Base-by-base conservation (phyloP, 1,140 invertebrate genomes). In the Ditylenchus dipsaci region DNA sequence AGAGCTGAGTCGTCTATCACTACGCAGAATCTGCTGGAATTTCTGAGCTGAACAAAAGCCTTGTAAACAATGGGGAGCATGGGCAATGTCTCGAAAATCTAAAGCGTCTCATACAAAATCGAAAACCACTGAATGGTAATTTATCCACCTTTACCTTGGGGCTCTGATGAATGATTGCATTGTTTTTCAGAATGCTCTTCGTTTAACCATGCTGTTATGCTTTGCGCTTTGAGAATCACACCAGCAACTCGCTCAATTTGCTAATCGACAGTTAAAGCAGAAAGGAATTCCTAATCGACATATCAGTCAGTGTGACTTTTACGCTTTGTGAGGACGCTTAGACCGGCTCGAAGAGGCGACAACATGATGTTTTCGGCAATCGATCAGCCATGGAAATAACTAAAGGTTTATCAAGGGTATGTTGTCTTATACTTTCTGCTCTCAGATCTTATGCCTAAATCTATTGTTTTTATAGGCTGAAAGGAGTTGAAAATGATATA, bases 11-110 rank as follows among this genome's bases (percentile, higher is more conserved):
- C 87, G 89, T 15, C 84, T 91, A 49, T 97, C 49, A 88, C 87
- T 15, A 88, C 88, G 23, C 86, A 90, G 74, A 88, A 88, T 82
- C 86, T 98, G 38, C 86, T 98, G 61, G 90, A 83, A 89, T 97
- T 19, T 97, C 94, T 0, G 95, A 97, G 87, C 84, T 93, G 57
- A 95, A 98, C 84, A 95, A 99, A 86, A 92, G 96, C 85, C 87
- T 98, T 5, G 80, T 78, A 26, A 42, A 56, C 26, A 91, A 93
- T 83, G 90, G 89, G 67, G 93, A 97, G 81, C 93, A 97, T 85
- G 90, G 90, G 0, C 87, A 89, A 57, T 91, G 93, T 77, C 83
- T 95, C 13, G 76, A 83, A 26, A 45, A 43, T 11, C 58, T 82
- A 13, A 72, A 72, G 43, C 17, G 57, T 19, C 67, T 82, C 3